Evolutionary conservation across 2,113 vertebrate species (phyloP).

Genomic region (Melozone crissalis): DNA sequence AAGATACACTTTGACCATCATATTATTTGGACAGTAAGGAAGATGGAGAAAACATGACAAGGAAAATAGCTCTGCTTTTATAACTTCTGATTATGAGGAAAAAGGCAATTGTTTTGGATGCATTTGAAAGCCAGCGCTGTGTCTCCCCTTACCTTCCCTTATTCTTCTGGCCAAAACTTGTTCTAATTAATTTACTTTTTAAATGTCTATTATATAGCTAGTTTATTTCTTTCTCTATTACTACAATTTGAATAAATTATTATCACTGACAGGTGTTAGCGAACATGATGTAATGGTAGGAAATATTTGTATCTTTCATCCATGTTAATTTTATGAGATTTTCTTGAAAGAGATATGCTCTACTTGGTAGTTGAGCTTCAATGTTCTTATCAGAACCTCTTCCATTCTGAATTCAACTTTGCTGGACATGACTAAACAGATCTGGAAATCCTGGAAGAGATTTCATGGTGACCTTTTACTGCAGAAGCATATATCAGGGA

Average conservation of each 20-base stretch:
- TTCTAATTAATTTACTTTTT: neutral
- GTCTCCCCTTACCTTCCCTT: too few species aligned
- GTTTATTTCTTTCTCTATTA: neutral
- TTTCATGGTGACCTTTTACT: neutral
- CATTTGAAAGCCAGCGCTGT: neutral
- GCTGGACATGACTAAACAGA: neutral
- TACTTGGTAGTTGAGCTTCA: neutral
- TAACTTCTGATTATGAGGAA: neutral
- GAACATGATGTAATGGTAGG: neutral
- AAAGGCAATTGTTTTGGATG: neutral
- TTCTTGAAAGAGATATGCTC: neutral
- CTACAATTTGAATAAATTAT: neutral
- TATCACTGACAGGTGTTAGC: neutral
- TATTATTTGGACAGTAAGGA: neutral
- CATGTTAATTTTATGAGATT: neutral
- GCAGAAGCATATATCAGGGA: too few species aligned
- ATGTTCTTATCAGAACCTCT: neutral
- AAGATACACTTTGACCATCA: neutral
- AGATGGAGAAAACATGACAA: neutral
- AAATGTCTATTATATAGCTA: neutral
- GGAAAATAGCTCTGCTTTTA: neutral
- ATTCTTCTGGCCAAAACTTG: neutral
- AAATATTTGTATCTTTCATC: neutral
- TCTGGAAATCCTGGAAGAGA: neutral
- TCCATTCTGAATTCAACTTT: neutral